These are phyloP conservation scores for Galeopsomyia nigrocyanea DNA, from an alignment of 2,888 invertebrate genomes.

Conservation along the genomic window DNA sequence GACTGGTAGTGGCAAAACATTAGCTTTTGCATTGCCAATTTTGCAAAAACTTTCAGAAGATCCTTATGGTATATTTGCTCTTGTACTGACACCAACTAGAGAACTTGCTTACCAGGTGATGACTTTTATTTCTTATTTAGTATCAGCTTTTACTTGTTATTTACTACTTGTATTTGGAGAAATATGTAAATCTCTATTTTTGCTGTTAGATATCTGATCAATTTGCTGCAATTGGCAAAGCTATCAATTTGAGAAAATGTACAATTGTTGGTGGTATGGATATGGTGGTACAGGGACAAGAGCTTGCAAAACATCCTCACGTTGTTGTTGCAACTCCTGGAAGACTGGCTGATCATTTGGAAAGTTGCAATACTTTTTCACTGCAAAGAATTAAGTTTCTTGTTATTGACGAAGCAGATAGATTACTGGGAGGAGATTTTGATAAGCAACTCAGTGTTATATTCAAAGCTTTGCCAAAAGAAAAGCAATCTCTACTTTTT, in stretches of 20 bases:
- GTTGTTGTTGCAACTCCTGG: conserved; percentile 98
- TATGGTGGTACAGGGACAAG: conserved; percentile 89
- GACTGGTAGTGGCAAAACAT: conserved; percentile 98
- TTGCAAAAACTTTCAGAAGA: conserved; percentile 92
- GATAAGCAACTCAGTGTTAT: conserved; percentile 87
- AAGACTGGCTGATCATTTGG: conserved; percentile 91
- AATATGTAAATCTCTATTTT: neutral
- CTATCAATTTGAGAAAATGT: conserved; percentile 84
- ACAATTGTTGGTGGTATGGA: conserved; percentile 97
- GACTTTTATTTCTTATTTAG: neutral
- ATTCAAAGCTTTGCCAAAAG: conserved; percentile 81
- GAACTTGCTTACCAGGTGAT: conserved; percentile 87
- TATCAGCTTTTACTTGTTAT: conserved; percentile 17
- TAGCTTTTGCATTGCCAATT: conserved; percentile 96
- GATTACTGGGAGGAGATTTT: conserved; percentile 85
- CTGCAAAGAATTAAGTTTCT: conserved; percentile 86
- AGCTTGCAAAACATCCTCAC: conserved; percentile 88
- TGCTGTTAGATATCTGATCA: conserved; percentile 89
- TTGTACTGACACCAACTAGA: conserved; percentile 95
- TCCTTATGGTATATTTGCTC: conserved; percentile 95
- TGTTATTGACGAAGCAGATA: conserved; percentile 97
- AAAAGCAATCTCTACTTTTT: conserved; percentile 89
- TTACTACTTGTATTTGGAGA: conserved; percentile 16
- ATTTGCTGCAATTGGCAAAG: conserved; percentile 91
- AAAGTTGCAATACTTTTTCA: conserved; percentile 86